Percentiles rank a stretch among this genome's conserved stretches.
Conservation (phyloP, 2,888 invertebrate species). For the Pseudanteris insignis region DNA sequence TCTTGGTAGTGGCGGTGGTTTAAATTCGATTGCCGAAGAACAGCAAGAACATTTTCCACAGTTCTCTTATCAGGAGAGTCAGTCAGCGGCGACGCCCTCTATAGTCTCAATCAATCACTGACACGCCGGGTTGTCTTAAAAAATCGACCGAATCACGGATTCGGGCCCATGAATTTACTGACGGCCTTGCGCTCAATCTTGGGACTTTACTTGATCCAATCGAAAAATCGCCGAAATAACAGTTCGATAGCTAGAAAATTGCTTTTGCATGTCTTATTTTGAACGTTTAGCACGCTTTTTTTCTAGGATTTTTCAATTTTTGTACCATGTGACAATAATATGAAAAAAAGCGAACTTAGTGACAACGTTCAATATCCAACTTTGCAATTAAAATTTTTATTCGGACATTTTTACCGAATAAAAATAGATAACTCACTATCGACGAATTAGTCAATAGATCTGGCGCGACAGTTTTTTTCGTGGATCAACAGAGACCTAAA, state of each 20-base stretch:
- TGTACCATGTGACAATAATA: slow-evolving; percentile 16
- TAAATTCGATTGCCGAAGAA: slow-evolving; percentile 74
- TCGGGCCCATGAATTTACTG: slow-evolving; percentile 25
- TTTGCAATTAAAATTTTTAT: too few species aligned
- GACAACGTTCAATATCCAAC: too few species aligned
- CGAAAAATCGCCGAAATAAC: too few species aligned
- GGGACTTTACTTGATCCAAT: slow-evolving; percentile 11
- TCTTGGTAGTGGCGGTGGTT: slow-evolving; percentile 65
- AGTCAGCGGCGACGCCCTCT: slow-evolving; percentile 63
- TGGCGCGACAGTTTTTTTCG: too few species aligned
- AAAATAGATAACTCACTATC: too few species aligned
- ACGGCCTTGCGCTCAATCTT: slow-evolving; percentile 3
- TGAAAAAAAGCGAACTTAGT: too few species aligned
- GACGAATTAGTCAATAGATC: too few species aligned
- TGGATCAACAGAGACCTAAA: too few species aligned
- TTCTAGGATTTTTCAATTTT: slow-evolving; percentile 2
- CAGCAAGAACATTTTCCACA: slow-evolving; percentile 73
- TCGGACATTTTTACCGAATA: too few species aligned
- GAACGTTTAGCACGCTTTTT: slow-evolving; percentile 6
- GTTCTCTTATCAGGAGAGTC: slow-evolving; percentile 70
- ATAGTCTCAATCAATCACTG: slow-evolving; percentile 65
- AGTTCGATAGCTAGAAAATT: background rate
- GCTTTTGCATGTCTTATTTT: background rate
- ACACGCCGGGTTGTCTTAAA: slow-evolving; percentile 50
- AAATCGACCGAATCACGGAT: slow-evolving; percentile 1